These are phyloP conservation scores for Tonatia bakeri DNA, from an alignment of 2,113 vertebrate genomes.

Conservation along the genomic window DNA sequence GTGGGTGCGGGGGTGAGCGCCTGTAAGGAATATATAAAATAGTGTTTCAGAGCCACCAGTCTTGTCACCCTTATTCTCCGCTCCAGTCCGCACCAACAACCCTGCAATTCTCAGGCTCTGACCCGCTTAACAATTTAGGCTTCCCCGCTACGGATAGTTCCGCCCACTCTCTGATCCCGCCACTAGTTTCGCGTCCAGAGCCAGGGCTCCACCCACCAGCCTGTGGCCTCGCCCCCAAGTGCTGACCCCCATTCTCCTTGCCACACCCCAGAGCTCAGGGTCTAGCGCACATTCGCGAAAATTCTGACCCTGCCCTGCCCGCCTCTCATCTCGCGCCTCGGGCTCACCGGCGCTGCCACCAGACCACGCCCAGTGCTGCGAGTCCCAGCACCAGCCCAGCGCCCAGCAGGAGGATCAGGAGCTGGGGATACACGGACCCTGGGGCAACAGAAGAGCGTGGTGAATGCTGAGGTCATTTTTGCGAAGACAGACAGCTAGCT, in stretches of 20 bases:
- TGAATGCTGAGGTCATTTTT: background rate
- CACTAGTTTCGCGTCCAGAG: background rate
- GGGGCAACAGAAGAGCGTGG: background rate
- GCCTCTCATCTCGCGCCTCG: background rate
- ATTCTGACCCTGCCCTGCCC: background rate
- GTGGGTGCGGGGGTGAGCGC: background rate
- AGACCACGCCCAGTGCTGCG: constrained; percentile 13
- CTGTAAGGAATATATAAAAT: constrained; percentile 6
- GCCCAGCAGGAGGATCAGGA: constrained; percentile 46
- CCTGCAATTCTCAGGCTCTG: background rate
- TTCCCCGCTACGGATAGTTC: background rate
- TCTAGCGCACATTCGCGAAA: no score
- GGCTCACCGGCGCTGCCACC: constrained; percentile 61
- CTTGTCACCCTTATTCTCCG: background rate
- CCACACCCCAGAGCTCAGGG: background rate
- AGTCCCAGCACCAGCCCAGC: constrained; percentile 19
- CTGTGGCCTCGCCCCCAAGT: accelerated
- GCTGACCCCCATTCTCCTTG: background rate
- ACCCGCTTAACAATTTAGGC: background rate
- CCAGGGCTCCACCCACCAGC: background rate
- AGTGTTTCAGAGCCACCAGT: background rate
- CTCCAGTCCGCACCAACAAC: background rate
- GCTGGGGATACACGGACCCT: constrained; percentile 16
- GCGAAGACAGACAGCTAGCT: background rate
- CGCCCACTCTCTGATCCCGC: background rate